Conservation (phyloP, 2,113 vertebrate species). For the Brachyhypopomus occidentalis region DNA sequence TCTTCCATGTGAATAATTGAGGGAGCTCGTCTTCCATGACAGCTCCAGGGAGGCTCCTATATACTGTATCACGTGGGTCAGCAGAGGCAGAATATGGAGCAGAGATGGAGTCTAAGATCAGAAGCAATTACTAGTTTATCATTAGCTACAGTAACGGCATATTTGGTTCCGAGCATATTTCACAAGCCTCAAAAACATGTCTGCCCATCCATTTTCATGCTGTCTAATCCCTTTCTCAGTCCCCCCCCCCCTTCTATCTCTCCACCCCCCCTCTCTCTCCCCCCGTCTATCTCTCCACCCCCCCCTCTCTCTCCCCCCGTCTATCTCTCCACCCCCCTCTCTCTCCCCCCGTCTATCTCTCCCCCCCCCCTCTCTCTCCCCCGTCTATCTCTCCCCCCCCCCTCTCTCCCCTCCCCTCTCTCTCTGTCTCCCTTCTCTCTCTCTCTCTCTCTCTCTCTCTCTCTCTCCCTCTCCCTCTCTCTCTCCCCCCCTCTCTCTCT, state of each 20-base stretch:
- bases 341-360: not conserved
- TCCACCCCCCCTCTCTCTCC: not conserved
- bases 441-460: no score
- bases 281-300: not conserved
- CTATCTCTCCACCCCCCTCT: not conserved
- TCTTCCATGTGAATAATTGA: slow-evolving; percentile 22
- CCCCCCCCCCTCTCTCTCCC: not conserved
- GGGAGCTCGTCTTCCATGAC: not conserved
- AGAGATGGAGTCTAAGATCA: not conserved
- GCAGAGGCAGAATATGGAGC: not conserved
- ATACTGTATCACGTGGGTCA: not conserved
- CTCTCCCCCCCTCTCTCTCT: no score
- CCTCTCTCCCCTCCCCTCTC: no score
- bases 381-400: no score
- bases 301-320: not conserved
- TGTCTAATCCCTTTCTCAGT: slow-evolving; percentile 4
- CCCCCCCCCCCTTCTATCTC: not conserved
- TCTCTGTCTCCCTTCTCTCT: no score
- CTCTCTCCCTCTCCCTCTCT: no score
- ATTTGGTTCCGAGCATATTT: slow-evolving; percentile 10
- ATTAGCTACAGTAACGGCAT: not conserved
- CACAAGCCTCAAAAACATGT: slow-evolving; percentile 5
- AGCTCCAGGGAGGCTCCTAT: not conserved
- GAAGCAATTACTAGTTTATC: slow-evolving; percentile 3
- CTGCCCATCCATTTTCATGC: not conserved